Evolutionary conservation across 2,888 invertebrate genomes (phyloP).

Genomic region (Acleris sparsana): DNA sequence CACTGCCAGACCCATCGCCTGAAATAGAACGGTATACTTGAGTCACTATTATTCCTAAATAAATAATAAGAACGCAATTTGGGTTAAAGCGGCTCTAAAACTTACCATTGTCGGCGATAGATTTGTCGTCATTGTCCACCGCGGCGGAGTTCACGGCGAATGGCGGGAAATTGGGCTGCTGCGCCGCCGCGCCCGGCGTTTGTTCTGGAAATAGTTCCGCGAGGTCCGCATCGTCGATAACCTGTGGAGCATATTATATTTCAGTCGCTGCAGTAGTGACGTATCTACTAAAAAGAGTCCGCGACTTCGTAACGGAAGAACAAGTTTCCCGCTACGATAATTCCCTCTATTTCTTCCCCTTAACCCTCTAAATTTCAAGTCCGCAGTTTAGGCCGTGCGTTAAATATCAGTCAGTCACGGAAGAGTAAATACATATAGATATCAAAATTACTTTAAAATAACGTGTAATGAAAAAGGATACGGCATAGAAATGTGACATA

Average conservation of each 20-base stretch:
- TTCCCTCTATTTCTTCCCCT: no score
- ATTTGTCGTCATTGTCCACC: conserved; percentile 77
- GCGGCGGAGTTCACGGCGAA: conserved; percentile 71
- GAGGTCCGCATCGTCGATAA: conserved; percentile 91
- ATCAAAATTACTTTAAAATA: no score
- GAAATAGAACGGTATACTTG: conserved; percentile 44
- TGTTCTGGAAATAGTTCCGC: conserved; percentile 91
- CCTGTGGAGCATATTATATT: conserved; percentile 68
- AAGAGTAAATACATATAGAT: no score
- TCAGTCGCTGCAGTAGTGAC: conserved; percentile 20
- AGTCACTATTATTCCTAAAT: background rate
- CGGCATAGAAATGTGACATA: no score
- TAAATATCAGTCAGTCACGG: no score
- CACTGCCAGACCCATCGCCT: conserved; percentile 87
- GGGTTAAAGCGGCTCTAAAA: conserved; percentile 14
- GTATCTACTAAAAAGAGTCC: background rate
- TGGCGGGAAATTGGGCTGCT: conserved; percentile 84
- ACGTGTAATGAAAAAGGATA: no score
- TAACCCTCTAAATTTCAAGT: no score
- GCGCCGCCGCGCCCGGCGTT: conserved; percentile 81
- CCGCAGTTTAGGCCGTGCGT: no score
- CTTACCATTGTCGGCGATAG: conserved; percentile 78
- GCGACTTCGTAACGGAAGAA: no score
- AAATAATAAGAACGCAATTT: background rate
- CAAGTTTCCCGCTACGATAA: no score